These are phyloP conservation scores for Aporrectodea caliginosa DNA, from an alignment of 1,140 invertebrate species.

Conservation along the genomic window DNA sequence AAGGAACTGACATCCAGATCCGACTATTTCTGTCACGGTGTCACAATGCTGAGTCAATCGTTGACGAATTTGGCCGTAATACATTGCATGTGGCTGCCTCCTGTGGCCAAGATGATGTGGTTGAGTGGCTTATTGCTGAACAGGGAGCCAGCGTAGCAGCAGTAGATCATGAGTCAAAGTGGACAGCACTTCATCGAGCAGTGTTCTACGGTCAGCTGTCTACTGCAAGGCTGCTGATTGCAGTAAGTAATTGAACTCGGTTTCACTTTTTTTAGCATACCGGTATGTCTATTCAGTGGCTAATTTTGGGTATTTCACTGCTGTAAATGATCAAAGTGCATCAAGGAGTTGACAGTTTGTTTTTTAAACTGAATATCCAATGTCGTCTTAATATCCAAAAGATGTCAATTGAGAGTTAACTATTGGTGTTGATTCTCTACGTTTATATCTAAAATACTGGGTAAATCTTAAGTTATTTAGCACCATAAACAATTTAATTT, in stretches of 20 bases:
- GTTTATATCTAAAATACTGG: too few relatives aligned
- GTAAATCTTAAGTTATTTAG: too few relatives aligned
- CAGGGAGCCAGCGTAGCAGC: slow-evolving; percentile 59
- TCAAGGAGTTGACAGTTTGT: too few relatives aligned
- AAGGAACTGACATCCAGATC: not conserved
- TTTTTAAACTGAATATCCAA: too few relatives aligned
- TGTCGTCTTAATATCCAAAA: too few relatives aligned
- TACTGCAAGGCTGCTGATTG: slow-evolving; percentile 63
- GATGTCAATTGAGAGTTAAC: too few relatives aligned
- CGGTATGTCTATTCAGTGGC: too few relatives aligned
- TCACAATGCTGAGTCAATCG: not conserved
- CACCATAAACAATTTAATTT: too few relatives aligned
- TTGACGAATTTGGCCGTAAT: slow-evolving; percentile 61
- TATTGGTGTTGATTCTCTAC: too few relatives aligned
- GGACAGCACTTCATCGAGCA: slow-evolving; percentile 70
- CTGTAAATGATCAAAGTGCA: too few relatives aligned
- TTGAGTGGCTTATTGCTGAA: slow-evolving; percentile 64
- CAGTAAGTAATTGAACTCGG: slow-evolving; percentile 49
- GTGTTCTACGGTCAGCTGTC: slow-evolving; percentile 72
- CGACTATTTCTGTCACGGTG: not conserved
- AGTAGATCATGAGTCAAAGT: slow-evolving; percentile 69
- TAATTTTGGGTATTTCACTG: too few relatives aligned
- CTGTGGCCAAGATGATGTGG: slow-evolving; percentile 62
- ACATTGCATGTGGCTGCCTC: slow-evolving; percentile 68
- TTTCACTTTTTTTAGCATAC: too few relatives aligned